Evolutionary conservation across 2,113 vertebrate genomes (phyloP).

Genomic region (Tinamus guttatus): DNA sequence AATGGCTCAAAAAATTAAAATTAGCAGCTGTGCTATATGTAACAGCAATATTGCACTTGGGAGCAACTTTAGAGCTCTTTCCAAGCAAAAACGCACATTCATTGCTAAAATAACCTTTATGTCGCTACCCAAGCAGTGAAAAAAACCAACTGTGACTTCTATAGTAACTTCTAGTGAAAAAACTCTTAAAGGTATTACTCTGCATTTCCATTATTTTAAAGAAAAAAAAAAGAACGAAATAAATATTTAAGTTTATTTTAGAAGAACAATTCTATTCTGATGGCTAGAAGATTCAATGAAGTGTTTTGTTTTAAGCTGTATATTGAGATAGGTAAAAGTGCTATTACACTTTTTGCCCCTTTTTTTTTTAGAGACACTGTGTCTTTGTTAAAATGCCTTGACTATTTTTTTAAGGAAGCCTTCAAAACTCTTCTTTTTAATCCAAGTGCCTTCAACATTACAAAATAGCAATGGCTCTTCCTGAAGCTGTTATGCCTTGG

Average conservation of each 20-base stretch:
- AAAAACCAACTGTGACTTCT: neutral
- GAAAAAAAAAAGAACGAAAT: neutral
- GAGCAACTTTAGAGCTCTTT: neutral
- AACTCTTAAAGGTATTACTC: neutral
- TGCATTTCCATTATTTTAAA: neutral
- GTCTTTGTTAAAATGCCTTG: neutral
- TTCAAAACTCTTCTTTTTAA: neutral
- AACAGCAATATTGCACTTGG: neutral
- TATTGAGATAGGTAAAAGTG: neutral
- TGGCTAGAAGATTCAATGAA: neutral
- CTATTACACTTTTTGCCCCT: neutral
- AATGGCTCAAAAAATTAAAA: neutral
- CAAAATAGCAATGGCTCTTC: neutral
- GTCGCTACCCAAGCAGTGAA: neutral
- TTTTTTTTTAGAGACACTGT: neutral
- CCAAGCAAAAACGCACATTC: neutral
- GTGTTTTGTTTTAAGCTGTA: neutral
- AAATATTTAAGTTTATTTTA: neutral
- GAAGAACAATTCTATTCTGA: neutral
- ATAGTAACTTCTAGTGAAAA: neutral
- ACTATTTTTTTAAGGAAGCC: neutral
- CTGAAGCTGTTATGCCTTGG: neutral
- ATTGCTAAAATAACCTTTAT: neutral
- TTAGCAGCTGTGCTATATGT: neutral
- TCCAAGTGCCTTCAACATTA: neutral